Percentiles rank a stretch among this genome's conserved stretches.
phyloP scores from a whole-genome alignment of 2,888 invertebrate genomes.

The Acrobasis suavella region DNA sequence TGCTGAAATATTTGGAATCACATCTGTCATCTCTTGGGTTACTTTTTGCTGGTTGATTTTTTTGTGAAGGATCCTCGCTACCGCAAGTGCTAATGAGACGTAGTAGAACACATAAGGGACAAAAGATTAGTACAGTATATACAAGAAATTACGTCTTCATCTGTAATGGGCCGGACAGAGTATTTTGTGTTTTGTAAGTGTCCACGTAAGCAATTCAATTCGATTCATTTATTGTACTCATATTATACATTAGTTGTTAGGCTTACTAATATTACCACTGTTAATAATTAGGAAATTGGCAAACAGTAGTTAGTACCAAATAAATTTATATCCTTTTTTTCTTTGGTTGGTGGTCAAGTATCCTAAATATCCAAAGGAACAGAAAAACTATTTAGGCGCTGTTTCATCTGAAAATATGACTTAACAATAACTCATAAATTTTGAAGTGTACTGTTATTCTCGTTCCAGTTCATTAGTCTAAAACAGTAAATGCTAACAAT shows the following conservation, averaged over 20 bases:
- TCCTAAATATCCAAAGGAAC: not conserved
- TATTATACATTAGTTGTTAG: too few relatives aligned
- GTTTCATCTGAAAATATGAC: constrained; percentile 6
- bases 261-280: too few relatives aligned
- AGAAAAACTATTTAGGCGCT: not conserved
- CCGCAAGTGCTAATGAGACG: constrained; percentile 67
- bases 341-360: not conserved
- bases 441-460: constrained; percentile 14
- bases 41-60: constrained; percentile 59
- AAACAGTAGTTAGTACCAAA: not conserved
- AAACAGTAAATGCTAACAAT: constrained; percentile 7
- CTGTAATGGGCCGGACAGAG: too few relatives aligned
- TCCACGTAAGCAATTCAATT: too few relatives aligned
- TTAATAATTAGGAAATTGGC: too few relatives aligned
- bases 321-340: not conserved
- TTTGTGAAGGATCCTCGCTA: constrained; percentile 51
- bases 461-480: not conserved
- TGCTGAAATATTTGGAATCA: constrained; percentile 76
- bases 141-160: too few relatives aligned
- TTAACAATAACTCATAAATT: not conserved
- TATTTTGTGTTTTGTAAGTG: too few relatives aligned
- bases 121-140: not conserved
- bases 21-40: constrained; percentile 69
- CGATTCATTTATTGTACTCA: too few relatives aligned
- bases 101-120: constrained; percentile 33